Percentiles rank a stretch among this genome's conserved stretches.
These are phyloP conservation scores for Leguminivora glycinivorella DNA, from an alignment of 1,140 invertebrate species.

Conservation along the genomic window DNA sequence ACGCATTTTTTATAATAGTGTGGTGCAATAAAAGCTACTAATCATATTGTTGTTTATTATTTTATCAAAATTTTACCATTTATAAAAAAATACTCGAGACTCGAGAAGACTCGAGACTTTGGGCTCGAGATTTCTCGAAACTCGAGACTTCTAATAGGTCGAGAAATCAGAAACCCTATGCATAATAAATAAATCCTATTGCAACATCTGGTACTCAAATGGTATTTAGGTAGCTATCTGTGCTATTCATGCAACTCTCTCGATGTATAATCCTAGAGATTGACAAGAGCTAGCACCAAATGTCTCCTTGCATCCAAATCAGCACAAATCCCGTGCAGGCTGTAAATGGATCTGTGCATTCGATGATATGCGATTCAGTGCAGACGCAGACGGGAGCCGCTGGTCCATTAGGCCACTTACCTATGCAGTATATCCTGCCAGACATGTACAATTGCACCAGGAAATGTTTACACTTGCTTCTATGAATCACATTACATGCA, in stretches of 20 bases:
- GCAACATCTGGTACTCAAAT: neutral
- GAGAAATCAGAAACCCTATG: too few relatives aligned
- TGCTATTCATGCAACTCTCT: too few relatives aligned
- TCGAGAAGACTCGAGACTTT: too few relatives aligned
- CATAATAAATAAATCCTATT: too few relatives aligned
- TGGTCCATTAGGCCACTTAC: constrained; percentile 3
- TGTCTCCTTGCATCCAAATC: neutral
- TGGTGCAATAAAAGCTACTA: too few relatives aligned
- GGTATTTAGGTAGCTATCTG: too few relatives aligned
- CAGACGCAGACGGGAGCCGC: neutral
- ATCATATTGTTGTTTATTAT: too few relatives aligned
- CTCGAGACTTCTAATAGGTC: too few relatives aligned
- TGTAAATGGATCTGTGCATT: neutral
- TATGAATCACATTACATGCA: neutral
- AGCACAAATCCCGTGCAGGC: neutral
- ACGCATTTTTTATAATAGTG: too few relatives aligned
- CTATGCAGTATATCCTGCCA: constrained; percentile 8
- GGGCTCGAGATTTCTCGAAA: too few relatives aligned
- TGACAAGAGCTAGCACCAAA: neutral
- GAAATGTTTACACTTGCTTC: neutral
- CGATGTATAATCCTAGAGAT: neutral
- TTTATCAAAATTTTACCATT: too few relatives aligned
- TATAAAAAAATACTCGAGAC: too few relatives aligned
- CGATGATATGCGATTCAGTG: neutral
- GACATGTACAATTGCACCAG: neutral